These are phyloP conservation scores for Todiramphus saurophagus DNA, from an alignment of 2,113 vertebrate genomes.

Conservation along the genomic window DNA sequence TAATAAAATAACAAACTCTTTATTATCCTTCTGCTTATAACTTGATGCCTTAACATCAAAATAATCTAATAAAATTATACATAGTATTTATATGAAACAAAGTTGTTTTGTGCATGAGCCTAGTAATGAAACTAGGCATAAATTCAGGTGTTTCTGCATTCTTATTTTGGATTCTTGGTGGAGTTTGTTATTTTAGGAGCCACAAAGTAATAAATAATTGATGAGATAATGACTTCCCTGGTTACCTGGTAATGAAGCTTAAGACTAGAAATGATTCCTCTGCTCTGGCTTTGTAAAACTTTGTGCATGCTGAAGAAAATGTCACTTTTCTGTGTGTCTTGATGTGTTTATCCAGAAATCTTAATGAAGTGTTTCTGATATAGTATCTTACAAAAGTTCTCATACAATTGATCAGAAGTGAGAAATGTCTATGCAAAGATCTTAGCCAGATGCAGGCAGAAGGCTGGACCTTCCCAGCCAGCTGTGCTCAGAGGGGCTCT, in stretches of 20 bases:
- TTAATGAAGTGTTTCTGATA: not conserved
- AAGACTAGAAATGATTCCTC: not conserved
- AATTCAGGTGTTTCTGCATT: not conserved
- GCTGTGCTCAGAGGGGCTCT: not conserved
- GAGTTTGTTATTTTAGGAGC: not conserved
- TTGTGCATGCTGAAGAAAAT: not conserved
- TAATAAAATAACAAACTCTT: constrained; percentile 58
- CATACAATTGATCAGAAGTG: not conserved
- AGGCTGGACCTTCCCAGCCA: not conserved
- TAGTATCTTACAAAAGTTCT: not conserved
- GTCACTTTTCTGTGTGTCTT: not conserved
- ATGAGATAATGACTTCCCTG: not conserved
- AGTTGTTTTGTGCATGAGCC: not conserved
- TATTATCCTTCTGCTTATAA: constrained; percentile 48
- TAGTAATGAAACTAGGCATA: not conserved
- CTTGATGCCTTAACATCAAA: constrained; percentile 52
- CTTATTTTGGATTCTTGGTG: not conserved
- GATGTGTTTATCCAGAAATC: not conserved
- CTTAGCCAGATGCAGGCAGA: not conserved
- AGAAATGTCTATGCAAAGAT: not conserved
- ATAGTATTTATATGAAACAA: constrained; percentile 38
- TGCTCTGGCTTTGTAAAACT: not conserved
- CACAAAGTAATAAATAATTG: constrained; percentile 24
- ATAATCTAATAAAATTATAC: constrained; percentile 54
- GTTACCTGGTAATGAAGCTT: not conserved